Base-by-base conservation (phyloP, 2,888 invertebrate genomes). In the Leptinotarsa peninsularis region DNA sequence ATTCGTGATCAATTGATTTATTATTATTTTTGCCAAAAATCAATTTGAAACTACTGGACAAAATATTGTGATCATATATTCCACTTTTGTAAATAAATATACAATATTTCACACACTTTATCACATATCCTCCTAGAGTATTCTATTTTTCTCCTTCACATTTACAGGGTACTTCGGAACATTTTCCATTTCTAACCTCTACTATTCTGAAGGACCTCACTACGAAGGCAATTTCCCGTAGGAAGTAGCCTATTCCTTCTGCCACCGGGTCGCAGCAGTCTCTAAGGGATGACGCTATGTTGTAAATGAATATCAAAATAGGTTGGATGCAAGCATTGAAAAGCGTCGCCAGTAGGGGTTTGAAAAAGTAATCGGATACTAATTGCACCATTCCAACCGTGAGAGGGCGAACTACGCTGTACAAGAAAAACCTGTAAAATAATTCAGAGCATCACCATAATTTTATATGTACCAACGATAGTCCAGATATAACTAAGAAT, bases 251-350 rank as follows among this genome's bases (percentile, higher is more conserved):
- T 27, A 92, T 69, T 0, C 90, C 90, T 81, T 91, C 90, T 0
- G 93, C 91, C 18, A 93, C 83, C 0, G 93, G 93, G 75, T 91
- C 90, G 83, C 92, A 90, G 77, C 93, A 90, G 85, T 92, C 92
- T 33, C 92, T 89, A 49, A 92, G 58, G 2, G 93, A 93, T 2
- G 91, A 91, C 33, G 90, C 88, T 52, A 91, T 87, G 83, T 93
- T 93, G 80, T 91, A 92, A 14, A 91, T 81, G 81, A 93, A 90
- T 83, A 93, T 93, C 79, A 94, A 86, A 52, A 91, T 87, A 18
- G 95, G 94, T 83, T 93, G 94, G 78, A 94, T 85, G 66, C 92
- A 82, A 4, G 92, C 93, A 88, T 93, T 93, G 83, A 92, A 93
- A 43, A 91, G 71, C 58, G 92, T 91, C 7, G 92, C 91, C 74